Evolutionary conservation across 2,797 vertebrate species (phyloP).

Genomic region (Rhinogobio ventralis): DNA sequence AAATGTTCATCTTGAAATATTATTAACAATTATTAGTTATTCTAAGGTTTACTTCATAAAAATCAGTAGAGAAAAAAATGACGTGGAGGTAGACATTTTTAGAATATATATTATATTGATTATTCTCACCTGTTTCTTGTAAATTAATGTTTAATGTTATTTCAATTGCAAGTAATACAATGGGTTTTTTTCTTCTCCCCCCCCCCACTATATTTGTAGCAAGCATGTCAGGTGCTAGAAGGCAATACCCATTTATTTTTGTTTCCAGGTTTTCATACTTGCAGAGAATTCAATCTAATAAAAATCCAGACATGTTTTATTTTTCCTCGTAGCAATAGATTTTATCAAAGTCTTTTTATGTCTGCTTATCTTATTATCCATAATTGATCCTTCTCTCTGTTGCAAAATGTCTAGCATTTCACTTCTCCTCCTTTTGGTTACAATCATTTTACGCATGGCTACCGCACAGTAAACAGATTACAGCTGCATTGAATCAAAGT

Average conservation of each 20-base stretch:
- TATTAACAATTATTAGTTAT: background rate
- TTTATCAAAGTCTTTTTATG: constrained; percentile 32
- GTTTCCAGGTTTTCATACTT: background rate
- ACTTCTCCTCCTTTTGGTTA: constrained; percentile 12
- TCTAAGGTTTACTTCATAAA: background rate
- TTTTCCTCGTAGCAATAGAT: constrained; percentile 11
- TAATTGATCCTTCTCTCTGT: constrained; percentile 35
- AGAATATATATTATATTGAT: too few species aligned
- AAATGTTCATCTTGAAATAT: background rate
- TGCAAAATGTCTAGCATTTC: constrained; percentile 32
- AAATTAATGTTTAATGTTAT: too few species aligned
- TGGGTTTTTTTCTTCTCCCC: too few species aligned
- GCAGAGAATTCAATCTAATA: background rate
- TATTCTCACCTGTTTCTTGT: too few species aligned
- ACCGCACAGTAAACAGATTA: constrained; percentile 32
- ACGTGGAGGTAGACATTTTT: too few species aligned
- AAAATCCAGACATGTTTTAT: constrained; percentile 11
- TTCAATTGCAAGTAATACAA: too few species aligned
- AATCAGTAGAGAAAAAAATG: background rate
- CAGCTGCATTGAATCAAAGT: constrained; percentile 8
- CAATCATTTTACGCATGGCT: constrained; percentile 14
- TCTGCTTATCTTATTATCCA: constrained; percentile 48
- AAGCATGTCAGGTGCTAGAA: background rate
- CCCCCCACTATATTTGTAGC: background rate
- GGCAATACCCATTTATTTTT: background rate